Base-by-base conservation (phyloP, 2,113 vertebrate species). In the Picathartes gymnocephalus region DNA sequence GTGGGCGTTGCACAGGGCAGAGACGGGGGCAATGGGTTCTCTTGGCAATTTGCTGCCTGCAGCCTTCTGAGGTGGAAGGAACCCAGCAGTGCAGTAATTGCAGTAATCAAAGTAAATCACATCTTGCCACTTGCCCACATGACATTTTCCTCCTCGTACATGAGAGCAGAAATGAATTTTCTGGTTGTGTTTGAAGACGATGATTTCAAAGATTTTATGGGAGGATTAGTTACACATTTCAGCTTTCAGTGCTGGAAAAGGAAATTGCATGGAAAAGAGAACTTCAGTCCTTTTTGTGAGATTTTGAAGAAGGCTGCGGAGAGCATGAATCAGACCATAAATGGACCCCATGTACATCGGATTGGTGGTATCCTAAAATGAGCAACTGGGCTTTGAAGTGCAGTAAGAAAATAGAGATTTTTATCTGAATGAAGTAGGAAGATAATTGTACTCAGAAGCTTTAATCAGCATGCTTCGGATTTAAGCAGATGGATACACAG, bases 381-480 rank as follows among this genome's bases (percentile, higher is more conserved):
- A 65, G 53, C 31, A 69, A 81, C 42, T 45, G 56, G 6, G 10
- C 83, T 94, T 93, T 94, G 93, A 95, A 93, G 95, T 51, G 48
- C 72, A 88, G 81, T 64, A 93, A 81, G 82, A 93, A 95, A 93
- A 95, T 9, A 81, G 82, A 69, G 88, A 81, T 88, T 95, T 94
- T 92, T 91, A 88, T 95, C 88, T 79, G 31, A 1, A 64, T 64
- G 71, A 89, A 91, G 76, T 22, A 65, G 40, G 64, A 92, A 93
- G 90, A 92, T 96, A 97, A 96, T 92, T 93, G 47, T 72, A 42
- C 82, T 90, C 64, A 64, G 77, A 42, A 10, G 2, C 86, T 92
- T 92, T 93, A 94, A 97, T 92, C 95, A 95, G 92, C 72, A 37
- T 48, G 92, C 90, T 94, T 96, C 69, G 40, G 84, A 92, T 77